Conservation (phyloP, 53 echinoderm and acorn worm species). For the Holothuria scabra region DNA sequence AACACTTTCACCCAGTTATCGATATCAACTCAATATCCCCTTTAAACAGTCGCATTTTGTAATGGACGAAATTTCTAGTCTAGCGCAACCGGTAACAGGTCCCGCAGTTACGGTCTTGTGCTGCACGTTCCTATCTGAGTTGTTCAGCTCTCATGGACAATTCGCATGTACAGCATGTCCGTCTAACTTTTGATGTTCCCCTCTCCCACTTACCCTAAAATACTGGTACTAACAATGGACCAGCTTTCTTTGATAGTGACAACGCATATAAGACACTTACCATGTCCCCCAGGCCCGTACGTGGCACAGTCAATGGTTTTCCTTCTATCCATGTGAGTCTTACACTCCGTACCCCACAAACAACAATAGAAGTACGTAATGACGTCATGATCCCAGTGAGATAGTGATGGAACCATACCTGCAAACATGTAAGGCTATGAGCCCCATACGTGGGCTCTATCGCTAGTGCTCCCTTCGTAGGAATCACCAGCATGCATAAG, state of each 20-base stretch:
- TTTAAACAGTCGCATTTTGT: too few relatives aligned
- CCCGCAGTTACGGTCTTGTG: too few relatives aligned
- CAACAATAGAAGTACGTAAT: conserved; percentile 81
- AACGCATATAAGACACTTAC: conserved; percentile 50
- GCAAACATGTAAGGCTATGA: conserved; percentile 56
- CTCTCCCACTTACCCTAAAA: too few relatives aligned
- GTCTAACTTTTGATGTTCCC: too few relatives aligned
- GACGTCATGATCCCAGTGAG: conserved; percentile 85
- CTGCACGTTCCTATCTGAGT: too few relatives aligned
- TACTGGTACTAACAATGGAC: too few relatives aligned
- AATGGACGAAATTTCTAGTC: too few relatives aligned
- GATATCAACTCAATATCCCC: too few relatives aligned
- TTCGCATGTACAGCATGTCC: too few relatives aligned
- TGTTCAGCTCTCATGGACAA: too few relatives aligned
- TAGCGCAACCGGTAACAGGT: too few relatives aligned
- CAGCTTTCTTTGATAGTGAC: background rate
- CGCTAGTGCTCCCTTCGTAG: conserved; percentile 66
- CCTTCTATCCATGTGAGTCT: conserved; percentile 61
- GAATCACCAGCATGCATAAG: conserved; percentile 58
- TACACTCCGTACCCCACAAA: conserved; percentile 70
- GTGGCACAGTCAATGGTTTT: conserved; percentile 71
- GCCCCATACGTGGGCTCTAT: conserved; percentile 66
- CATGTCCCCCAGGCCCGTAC: conserved; percentile 64
- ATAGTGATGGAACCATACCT: conserved; percentile 68
- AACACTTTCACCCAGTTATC: too few relatives aligned